Conservation (phyloP, 64 coral and sea anemone species). For the Acropora tenuis region DNA sequence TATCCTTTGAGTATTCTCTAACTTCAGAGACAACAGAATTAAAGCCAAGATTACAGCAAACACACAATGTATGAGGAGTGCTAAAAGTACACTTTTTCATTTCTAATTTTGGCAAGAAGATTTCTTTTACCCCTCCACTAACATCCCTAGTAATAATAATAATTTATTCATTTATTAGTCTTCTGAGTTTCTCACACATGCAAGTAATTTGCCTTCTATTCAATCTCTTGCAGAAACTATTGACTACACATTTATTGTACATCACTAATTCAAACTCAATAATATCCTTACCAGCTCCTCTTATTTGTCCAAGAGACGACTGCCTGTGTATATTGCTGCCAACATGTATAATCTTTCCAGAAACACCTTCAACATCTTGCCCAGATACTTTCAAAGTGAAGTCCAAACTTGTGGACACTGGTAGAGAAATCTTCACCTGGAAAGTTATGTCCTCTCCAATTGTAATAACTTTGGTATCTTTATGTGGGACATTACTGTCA, state of each 20-base stretch:
- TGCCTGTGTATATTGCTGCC: constrained; percentile 70
- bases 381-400: constrained; percentile 52
- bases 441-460: constrained; percentile 74
- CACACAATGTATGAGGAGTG: no score
- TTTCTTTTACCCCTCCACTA: no score
- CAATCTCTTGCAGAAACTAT: no score
- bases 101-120: no score
- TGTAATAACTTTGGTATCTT: constrained; percentile 32
- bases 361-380: constrained; percentile 47
- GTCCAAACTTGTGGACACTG: constrained; percentile 71
- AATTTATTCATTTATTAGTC: no score
- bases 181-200: no score
- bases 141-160: no score
- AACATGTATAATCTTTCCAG: constrained; percentile 32
- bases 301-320: constrained; percentile 1
- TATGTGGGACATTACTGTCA: constrained; percentile 38
- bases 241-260: not conserved
- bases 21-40: no score
- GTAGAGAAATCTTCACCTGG: constrained; percentile 44
- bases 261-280: not conserved
- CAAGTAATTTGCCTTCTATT: no score
- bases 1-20: no score
- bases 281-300: constrained; percentile 47
- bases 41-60: no score
- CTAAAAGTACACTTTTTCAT: no score